phyloP scores from a whole-genome alignment of 2,888 invertebrate species.

The Thyatira batis region DNA sequence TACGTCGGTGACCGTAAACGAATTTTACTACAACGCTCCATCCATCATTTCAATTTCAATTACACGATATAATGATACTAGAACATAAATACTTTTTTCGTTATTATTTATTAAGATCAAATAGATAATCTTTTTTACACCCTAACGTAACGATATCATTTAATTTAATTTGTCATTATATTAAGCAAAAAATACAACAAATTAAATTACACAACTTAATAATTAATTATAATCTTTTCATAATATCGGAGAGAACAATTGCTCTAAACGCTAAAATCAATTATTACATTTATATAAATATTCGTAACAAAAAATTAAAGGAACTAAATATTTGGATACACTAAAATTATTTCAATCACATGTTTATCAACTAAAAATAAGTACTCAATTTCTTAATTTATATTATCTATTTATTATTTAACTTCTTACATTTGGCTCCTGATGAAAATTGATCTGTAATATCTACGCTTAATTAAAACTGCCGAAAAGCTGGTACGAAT shows the following conservation, averaged over 20 bases:
- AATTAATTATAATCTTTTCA: conserved; percentile 67
- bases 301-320: conserved; percentile 73
- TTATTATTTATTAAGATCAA: conserved; percentile 78
- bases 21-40: conserved; percentile 80
- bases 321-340: conserved; percentile 79
- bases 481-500: conserved; percentile 34
- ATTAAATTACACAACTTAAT: conserved; percentile 78
- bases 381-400: conserved; percentile 65
- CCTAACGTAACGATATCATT: conserved; percentile 81
- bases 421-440: conserved; percentile 78
- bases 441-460: conserved; percentile 48
- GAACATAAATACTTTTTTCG: conserved; percentile 81
- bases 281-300: conserved; percentile 74
- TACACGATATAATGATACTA: conserved; percentile 80
- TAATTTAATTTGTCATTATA: conserved; percentile 81
- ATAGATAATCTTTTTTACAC: conserved; percentile 83
- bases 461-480: conserved; percentile 47
- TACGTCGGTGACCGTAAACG: conserved; percentile 80
- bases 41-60: conserved; percentile 64
- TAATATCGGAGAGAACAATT: conserved; percentile 72
- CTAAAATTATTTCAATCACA: conserved; percentile 72
- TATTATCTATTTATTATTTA: conserved; percentile 65
- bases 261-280: conserved; percentile 56
- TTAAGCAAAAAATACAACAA: conserved; percentile 78
- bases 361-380: conserved; percentile 69